Evolutionary conservation across 2,797 vertebrate species (phyloP).

Genomic region (Gobio occitaniae): DNA sequence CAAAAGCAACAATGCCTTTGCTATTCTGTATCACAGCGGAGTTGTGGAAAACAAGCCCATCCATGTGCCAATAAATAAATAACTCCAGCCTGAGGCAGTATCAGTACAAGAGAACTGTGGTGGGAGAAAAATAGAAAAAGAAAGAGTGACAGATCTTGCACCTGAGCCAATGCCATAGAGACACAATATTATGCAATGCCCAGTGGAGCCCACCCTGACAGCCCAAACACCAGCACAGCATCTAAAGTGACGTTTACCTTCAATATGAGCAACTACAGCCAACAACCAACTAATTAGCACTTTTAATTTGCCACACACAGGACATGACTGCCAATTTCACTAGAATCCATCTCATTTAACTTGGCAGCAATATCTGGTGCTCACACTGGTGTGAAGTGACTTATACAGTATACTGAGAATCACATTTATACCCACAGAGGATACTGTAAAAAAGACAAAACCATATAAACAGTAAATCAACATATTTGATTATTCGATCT

Average conservation of each 20-base stretch:
- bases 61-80: slow-evolving; percentile 38
- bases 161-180: slow-evolving; percentile 54
- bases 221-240: slow-evolving; percentile 47
- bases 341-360: background rate
- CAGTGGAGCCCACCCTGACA: slow-evolving; percentile 48
- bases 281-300: slow-evolving; percentile 37
- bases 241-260: slow-evolving; percentile 42
- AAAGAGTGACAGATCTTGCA: slow-evolving; percentile 27
- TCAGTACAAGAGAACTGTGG: slow-evolving; percentile 29
- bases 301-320: slow-evolving; percentile 5
- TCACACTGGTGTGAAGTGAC: slow-evolving; percentile 8
- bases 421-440: background rate
- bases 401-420: slow-evolving; percentile 2
- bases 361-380: slow-evolving; percentile 11
- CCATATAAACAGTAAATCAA: background rate
- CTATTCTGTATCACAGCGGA: slow-evolving; percentile 16
- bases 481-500: background rate
- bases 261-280: background rate
- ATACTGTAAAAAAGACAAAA: background rate
- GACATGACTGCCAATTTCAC: background rate
- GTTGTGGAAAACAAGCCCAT: slow-evolving; percentile 47
- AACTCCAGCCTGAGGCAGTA: slow-evolving; percentile 12
- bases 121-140: slow-evolving; percentile 1
- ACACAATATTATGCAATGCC: slow-evolving; percentile 66
- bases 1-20: background rate